Conservation (phyloP, 2,113 vertebrate genomes). For the Stercorarius parasiticus region DNA sequence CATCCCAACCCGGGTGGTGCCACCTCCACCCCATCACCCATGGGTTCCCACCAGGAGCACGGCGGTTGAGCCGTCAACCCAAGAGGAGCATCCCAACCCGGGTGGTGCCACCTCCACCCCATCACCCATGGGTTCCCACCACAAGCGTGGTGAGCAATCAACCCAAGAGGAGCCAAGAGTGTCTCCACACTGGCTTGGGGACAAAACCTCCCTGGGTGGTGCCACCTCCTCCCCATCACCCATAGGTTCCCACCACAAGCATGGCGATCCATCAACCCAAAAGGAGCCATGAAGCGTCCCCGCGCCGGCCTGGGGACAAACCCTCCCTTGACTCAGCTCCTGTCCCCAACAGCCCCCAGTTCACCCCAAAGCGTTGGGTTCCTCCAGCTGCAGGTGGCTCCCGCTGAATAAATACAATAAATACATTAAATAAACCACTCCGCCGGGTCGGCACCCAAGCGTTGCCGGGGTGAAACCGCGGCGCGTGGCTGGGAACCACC, state of each 20-base stretch:
- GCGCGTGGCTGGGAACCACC: background rate
- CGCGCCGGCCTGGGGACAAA: background rate
- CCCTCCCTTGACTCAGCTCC: background rate
- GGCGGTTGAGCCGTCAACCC: too few species aligned
- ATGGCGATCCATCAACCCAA: fast-evolving
- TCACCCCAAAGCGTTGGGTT: background rate
- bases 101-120: too few species aligned
- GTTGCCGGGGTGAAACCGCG: fast-evolving
- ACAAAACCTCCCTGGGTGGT: too few species aligned
- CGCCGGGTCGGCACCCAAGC: fast-evolving
- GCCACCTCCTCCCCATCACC: background rate
- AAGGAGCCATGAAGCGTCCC: background rate
- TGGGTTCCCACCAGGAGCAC: too few species aligned
- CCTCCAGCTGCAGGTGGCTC: background rate
- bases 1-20: too few species aligned
- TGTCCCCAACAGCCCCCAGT: background rate
- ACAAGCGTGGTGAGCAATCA: too few species aligned
- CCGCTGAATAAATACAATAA: background rate
- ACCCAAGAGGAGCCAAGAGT: too few species aligned
- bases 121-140: too few species aligned
- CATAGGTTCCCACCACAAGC: background rate
- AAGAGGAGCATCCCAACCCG: too few species aligned
- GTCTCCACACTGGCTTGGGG: too few species aligned
- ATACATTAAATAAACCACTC: background rate
- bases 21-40: too few species aligned